A percentile compares a stretch with the other conserved stretches of the same genome.
These are phyloP conservation scores for Dryobotodes eremita DNA, from an alignment of 2,888 invertebrate genomes.

Conservation along the genomic window DNA sequence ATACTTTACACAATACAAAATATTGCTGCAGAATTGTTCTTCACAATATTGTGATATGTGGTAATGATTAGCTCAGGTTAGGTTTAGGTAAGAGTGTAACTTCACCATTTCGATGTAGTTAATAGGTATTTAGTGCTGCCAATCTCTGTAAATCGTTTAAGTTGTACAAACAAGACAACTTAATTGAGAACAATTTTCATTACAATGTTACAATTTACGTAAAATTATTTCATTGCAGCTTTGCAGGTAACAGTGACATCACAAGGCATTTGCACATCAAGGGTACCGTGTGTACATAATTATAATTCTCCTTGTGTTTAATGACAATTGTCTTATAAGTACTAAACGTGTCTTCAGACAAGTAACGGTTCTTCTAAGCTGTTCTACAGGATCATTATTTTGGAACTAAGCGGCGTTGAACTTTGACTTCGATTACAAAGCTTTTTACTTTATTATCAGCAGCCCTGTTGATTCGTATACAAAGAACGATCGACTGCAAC, in stretches of 20 bases:
- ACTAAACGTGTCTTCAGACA: conserved; percentile 1
- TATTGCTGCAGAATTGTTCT: background rate
- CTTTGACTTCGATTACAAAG: background rate
- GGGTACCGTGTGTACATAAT: conserved; percentile 1
- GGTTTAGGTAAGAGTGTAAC: background rate
- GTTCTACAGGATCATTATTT: conserved; percentile 13
- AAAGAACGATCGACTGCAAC: background rate
- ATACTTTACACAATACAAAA: background rate
- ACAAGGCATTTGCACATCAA: background rate
- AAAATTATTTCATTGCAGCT: background rate
- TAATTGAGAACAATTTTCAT: background rate
- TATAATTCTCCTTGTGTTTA: conserved; percentile 12
- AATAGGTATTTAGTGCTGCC: background rate
- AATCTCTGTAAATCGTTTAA: background rate
- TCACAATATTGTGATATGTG: background rate
- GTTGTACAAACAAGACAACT: background rate
- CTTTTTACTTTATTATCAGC: conserved; percentile 1
- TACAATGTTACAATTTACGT: background rate
- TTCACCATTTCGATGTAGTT: background rate
- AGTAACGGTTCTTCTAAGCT: background rate
- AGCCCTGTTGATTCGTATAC: background rate
- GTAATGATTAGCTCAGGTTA: background rate
- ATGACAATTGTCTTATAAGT: conserved; percentile 6
- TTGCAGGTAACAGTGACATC: conserved; percentile 1
- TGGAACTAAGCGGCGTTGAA: background rate